phyloP scores from a whole-genome alignment of 1,140 invertebrate species.

The Elymnias hypermnestra region DNA sequence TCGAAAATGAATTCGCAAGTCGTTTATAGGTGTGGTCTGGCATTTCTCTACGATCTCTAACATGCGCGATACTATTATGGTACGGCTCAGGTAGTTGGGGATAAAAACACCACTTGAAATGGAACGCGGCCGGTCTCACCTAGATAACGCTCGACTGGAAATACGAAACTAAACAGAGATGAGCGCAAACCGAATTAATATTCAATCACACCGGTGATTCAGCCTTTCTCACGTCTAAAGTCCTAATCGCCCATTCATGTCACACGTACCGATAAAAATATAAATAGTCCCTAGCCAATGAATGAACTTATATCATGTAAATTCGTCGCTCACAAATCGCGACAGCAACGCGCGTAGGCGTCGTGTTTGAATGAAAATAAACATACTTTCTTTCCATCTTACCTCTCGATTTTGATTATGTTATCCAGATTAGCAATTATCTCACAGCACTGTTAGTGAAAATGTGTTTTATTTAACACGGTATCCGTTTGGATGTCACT shows the following conservation, averaged over 20 bases:
- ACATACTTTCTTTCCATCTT: slow-evolving; percentile 43
- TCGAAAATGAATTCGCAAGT: slow-evolving; percentile 22
- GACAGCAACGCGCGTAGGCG: slow-evolving; percentile 64
- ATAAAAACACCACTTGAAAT: slow-evolving; percentile 70
- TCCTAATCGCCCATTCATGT: slow-evolving; percentile 56
- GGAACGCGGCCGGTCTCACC: slow-evolving; percentile 54
- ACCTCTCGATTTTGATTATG: slow-evolving; percentile 69
- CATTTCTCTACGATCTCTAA: slow-evolving; percentile 10
- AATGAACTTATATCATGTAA: slow-evolving; percentile 72
- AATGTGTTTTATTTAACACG: slow-evolving; percentile 42
- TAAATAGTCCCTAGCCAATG: slow-evolving; percentile 59
- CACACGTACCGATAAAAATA: slow-evolving; percentile 59
- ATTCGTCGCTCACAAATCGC: slow-evolving; percentile 71
- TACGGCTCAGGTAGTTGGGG: slow-evolving; percentile 59
- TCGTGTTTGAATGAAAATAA: slow-evolving; percentile 66
- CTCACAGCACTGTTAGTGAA: slow-evolving; percentile 45
- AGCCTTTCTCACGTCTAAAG: slow-evolving; percentile 34
- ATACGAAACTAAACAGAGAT: slow-evolving; percentile 14
- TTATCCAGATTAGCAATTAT: slow-evolving; percentile 67
- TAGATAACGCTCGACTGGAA: slow-evolving; percentile 58
- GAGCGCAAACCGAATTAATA: not conserved
- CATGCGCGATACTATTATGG: slow-evolving; percentile 32
- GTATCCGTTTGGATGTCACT: slow-evolving; percentile 56
- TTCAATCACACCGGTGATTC: slow-evolving; percentile 21
- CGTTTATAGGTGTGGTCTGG: slow-evolving; percentile 32